These are phyloP conservation scores for Nyctereutes procyonoides DNA, from an alignment of 2,113 vertebrate genomes.

Conservation along the genomic window DNA sequence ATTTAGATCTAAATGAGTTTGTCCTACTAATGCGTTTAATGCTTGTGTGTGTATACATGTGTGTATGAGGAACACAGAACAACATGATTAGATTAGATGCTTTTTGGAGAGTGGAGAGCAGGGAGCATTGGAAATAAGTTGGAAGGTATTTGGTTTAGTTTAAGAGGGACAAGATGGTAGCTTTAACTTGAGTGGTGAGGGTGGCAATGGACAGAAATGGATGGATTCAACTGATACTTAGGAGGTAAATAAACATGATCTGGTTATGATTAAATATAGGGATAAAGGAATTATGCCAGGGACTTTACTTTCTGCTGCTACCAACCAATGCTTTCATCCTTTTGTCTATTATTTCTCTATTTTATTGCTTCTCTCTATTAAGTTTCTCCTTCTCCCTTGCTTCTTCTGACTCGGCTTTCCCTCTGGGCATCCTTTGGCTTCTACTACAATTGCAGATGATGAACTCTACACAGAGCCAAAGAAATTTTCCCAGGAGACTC, in stretches of 20 bases:
- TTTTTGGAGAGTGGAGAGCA: neutral
- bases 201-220: neutral
- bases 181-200: neutral
- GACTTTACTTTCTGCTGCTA: neutral
- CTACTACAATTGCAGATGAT: neutral
- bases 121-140: neutral
- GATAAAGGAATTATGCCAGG: neutral
- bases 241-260: neutral
- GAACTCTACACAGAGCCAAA: neutral
- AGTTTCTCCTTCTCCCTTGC: neutral
- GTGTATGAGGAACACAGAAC: neutral
- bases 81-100: neutral
- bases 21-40: neutral
- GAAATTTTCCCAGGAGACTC: neutral
- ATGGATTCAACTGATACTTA: neutral
- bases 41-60: neutral
- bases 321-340: accelerated
- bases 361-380: neutral
- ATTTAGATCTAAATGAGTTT: neutral
- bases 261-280: neutral
- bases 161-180: neutral
- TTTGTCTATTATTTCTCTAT: neutral
- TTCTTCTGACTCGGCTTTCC: neutral
- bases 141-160: neutral
- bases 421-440: neutral